Percentiles rank a stretch among this genome's conserved stretches.
Conservation (phyloP, 2,797 vertebrate species). For the Perodicticus potto region DNA sequence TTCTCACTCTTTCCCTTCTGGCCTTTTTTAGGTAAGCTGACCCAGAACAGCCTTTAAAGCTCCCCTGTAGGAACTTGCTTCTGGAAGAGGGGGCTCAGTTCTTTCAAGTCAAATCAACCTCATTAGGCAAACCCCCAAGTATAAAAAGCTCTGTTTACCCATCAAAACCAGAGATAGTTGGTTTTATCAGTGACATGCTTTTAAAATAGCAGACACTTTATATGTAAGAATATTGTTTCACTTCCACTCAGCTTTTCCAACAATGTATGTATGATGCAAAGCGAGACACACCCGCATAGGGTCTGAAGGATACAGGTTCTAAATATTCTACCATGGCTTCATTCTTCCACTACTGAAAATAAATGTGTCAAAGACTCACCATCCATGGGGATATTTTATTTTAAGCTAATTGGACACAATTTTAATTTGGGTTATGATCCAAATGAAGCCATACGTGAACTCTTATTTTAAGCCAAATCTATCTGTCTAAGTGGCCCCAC, state of each 20-base stretch:
- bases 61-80: background rate
- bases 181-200: conserved; percentile 33
- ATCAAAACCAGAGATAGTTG: background rate
- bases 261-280: background rate
- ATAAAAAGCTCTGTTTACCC: conserved; percentile 11
- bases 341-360: conserved; percentile 37
- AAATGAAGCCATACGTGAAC: conserved; percentile 59
- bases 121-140: background rate
- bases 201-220: conserved; percentile 11
- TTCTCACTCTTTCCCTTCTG: background rate
- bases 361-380: conserved; percentile 42
- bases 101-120: conserved; percentile 41
- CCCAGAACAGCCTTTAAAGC: background rate
- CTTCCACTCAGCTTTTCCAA: conserved; percentile 7
- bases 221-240: conserved; percentile 39
- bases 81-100: background rate
- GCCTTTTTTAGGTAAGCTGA: background rate
- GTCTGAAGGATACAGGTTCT: background rate
- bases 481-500: conserved; percentile 57
- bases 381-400: conserved; percentile 42
- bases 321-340: background rate
- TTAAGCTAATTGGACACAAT: conserved; percentile 73
- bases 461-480: conserved; percentile 76
- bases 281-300: background rate
- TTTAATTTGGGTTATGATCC: conserved; percentile 76